Evolutionary conservation across 1,140 invertebrate genomes (phyloP).

Genomic region (Sminthurinus signatus): DNA sequence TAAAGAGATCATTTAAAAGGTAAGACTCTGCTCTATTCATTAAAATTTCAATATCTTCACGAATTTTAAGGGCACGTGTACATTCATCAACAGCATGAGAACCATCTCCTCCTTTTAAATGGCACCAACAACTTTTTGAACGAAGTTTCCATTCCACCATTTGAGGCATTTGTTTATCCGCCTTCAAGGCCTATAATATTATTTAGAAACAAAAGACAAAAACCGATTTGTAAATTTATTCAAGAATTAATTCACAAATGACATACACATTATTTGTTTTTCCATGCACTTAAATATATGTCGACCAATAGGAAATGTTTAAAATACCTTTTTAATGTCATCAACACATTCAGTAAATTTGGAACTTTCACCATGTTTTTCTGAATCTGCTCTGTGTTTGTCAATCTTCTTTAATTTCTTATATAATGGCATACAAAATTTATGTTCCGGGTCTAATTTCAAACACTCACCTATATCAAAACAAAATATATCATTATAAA

Average conservation of each 20-base stretch:
- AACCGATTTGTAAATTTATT: no score
- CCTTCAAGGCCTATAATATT: slow-evolving; percentile 52
- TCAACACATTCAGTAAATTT: slow-evolving; percentile 69
- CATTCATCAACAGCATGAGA: slow-evolving; percentile 66
- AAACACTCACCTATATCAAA: no score
- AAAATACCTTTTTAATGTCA: slow-evolving; percentile 58
- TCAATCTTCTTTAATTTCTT: slow-evolving; percentile 96
- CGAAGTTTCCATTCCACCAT: slow-evolving; percentile 52
- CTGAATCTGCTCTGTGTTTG: slow-evolving; percentile 67
- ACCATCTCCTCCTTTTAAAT: slow-evolving; percentile 57
- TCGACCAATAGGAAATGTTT: no score
- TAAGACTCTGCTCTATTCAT: slow-evolving; percentile 92
- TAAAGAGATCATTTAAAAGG: slow-evolving; percentile 80
- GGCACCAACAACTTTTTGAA: slow-evolving; percentile 65
- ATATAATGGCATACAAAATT: slow-evolving; percentile 91
- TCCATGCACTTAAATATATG: no score
- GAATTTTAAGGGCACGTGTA: slow-evolving; percentile 68
- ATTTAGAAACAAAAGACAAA: no score
- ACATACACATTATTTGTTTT: no score
- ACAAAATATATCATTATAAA: no score
- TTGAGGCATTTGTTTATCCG: slow-evolving; percentile 53
- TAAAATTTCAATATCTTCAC: slow-evolving; percentile 67
- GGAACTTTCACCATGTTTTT: slow-evolving; percentile 52
- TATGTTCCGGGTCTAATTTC: slow-evolving; percentile 96
- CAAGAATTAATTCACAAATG: no score